Conservation (phyloP, 2,888 invertebrate genomes). For the Clostera curtula region DNA sequence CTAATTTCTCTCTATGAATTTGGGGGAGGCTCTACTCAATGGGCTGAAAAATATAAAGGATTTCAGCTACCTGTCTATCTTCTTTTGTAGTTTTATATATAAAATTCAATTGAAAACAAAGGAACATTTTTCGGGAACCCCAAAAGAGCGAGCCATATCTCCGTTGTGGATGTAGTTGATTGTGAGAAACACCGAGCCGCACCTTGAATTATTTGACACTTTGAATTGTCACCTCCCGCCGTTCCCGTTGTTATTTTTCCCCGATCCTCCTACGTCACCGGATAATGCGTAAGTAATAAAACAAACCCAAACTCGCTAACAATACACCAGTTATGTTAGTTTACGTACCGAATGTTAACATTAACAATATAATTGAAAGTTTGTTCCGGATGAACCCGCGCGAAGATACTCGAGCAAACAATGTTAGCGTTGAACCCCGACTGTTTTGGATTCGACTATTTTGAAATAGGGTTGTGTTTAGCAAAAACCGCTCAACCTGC, state of each 20-base stretch:
- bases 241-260: conserved; percentile 47
- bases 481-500: conserved; percentile 12
- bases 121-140: no score
- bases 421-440: conserved; percentile 21
- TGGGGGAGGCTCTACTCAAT: no score
- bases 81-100: no score
- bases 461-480: conserved; percentile 18
- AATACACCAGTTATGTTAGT: conserved; percentile 35
- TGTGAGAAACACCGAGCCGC: conserved; percentile 59
- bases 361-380: conserved; percentile 43
- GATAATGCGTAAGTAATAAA: conserved; percentile 42
- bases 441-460: conserved; percentile 22
- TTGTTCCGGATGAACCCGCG: conserved; percentile 27
- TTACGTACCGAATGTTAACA: conserved; percentile 34
- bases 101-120: no score
- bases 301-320: conserved; percentile 38
- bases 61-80: no score
- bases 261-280: conserved; percentile 31
- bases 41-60: no score
- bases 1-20: no score
- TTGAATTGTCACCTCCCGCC: conserved; percentile 57
- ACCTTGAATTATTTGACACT: conserved; percentile 69
- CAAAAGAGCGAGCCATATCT: conserved; percentile 35
- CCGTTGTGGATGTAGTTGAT: conserved; percentile 65
- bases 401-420: conserved; percentile 29